Percentiles rank a stretch among this genome's conserved stretches.
These are phyloP conservation scores for Lithophane leautieri DNA, from an alignment of 2,888 invertebrate species.

Conservation along the genomic window DNA sequence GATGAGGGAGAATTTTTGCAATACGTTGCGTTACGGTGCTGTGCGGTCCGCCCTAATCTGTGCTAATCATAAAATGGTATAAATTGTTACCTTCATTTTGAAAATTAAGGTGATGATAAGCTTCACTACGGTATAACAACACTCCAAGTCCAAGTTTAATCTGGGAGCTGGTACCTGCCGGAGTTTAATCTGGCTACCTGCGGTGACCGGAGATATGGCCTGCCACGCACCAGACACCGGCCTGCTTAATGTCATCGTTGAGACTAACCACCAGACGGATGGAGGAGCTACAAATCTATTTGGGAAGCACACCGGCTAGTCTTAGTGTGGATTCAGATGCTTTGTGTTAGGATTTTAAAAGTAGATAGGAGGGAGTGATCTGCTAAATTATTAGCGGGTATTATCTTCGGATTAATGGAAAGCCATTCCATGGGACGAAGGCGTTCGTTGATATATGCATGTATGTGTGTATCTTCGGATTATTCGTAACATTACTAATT, in stretches of 20 bases:
- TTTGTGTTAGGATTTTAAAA: not conserved
- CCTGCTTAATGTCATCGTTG: slow-evolving; percentile 51
- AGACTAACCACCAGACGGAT: slow-evolving; percentile 42
- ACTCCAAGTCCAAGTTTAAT: slow-evolving; percentile 61
- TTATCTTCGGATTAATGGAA: not conserved
- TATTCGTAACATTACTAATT: not conserved
- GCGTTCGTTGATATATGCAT: no score
- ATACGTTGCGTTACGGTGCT: not conserved
- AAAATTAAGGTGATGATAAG: not conserved
- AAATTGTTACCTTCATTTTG: not conserved
- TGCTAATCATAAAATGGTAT: not conserved
- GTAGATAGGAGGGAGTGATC: no score
- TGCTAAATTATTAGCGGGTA: not conserved
- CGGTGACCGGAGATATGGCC: slow-evolving; percentile 66
- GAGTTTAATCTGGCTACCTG: slow-evolving; percentile 69
- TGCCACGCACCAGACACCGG: slow-evolving; percentile 48
- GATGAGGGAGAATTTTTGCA: not conserved
- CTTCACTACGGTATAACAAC: slow-evolving; percentile 47
- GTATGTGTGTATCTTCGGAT: not conserved
- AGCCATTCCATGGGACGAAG: no score
- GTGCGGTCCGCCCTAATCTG: not conserved
- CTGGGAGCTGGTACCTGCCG: slow-evolving; percentile 62
- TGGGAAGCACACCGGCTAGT: slow-evolving; percentile 9
- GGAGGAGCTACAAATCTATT: slow-evolving; percentile 34
- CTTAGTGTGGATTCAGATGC: not conserved